Evolutionary conservation across 2,888 invertebrate genomes (phyloP), one percentile per base, ranked within the genome.

Genomic region (Lasiommata megera): DNA sequence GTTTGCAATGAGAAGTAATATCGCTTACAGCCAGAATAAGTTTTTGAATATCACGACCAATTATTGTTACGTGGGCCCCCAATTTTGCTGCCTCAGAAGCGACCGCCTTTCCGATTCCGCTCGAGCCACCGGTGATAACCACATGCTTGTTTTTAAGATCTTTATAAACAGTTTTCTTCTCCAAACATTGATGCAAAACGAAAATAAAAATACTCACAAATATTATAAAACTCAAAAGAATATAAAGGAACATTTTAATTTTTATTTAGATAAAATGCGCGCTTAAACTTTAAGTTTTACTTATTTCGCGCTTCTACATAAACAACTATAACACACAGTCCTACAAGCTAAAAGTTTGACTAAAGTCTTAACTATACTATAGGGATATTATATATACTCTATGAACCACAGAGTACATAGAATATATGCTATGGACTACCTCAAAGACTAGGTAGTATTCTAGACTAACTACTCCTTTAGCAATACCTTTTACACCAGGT

Each of bases 61-160:
- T 92, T 52, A 99, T 93, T 0, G 98, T 97, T 1, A 99, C 96
- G 84, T 96, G 92, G 3, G 98, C 98, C 28, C 99, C 99, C 68
- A 93, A 85, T 71, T 91, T 92, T 0, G 94, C 96, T 8, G 95
- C 96, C 73, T 96, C 93, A 23, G 94, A 88, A 0, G 98, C 98
- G 11, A 96, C 81, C 58, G 94, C 93, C 80, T 96, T 95, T 0
- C 99, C 99, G 69, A 99, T 99, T 6, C 99, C 99, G 84, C 97
- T 97, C 0, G 98, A 98, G 9, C 98, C 99, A 41, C 99, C 99
- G 28, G 98, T 98, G 43, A 99, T 91, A 17, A 94, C 93, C 29
- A 95, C 93, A 85, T 94, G 94, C 71, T 89, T 92, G 6, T 87
- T 88, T 41, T 82, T 69, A 48, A 93, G 74, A 62, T 80, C 67